phyloP scores from a whole-genome alignment of 1,140 invertebrate species.

The Chlorops oryzae region DNA sequence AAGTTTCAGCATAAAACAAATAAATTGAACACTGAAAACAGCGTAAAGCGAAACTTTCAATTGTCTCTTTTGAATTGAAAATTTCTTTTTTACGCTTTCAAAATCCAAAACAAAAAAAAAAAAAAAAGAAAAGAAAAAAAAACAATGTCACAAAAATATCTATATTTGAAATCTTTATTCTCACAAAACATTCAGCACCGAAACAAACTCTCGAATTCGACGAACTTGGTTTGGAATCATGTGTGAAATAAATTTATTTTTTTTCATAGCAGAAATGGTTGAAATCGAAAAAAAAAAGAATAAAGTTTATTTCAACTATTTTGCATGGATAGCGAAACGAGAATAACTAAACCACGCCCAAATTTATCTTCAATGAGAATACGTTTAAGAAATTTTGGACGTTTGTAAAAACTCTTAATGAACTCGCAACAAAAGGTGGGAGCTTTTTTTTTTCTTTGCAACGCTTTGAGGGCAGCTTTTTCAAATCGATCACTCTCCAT shows the following conservation, averaged over 20 bases:
- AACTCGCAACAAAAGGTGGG: conserved; percentile 40
- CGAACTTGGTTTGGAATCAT: no score
- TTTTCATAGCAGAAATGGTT: conserved; percentile 8
- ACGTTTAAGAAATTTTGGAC: conserved; percentile 31
- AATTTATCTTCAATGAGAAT: conserved; percentile 14
- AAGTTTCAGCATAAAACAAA: not conserved
- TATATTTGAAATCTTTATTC: no score
- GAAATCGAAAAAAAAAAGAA: conserved; percentile 12
- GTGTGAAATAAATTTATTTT: conserved; percentile 20
- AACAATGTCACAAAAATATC: no score
- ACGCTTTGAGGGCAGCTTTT: no score
- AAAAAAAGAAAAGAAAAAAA: no score
- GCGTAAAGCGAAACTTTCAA: conserved; percentile 36
- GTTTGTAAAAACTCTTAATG: conserved; percentile 47
- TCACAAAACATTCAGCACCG: no score
- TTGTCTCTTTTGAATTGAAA: conserved; percentile 24
- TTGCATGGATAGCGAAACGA: conserved; percentile 36
- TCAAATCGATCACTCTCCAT: no score
- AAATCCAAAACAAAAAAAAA: no score
- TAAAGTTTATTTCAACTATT: conserved; percentile 45
- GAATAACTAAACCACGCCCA: conserved; percentile 35
- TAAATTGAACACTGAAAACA: conserved; percentile 10
- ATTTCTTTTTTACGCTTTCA: conserved; percentile 1
- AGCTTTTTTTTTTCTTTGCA: no score
- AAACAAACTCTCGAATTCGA: no score